Evolutionary conservation across 1,140 invertebrate species (phyloP), one percentile per base, ranked within the genome.

Genomic region (Aphelinus atriplicis): DNA sequence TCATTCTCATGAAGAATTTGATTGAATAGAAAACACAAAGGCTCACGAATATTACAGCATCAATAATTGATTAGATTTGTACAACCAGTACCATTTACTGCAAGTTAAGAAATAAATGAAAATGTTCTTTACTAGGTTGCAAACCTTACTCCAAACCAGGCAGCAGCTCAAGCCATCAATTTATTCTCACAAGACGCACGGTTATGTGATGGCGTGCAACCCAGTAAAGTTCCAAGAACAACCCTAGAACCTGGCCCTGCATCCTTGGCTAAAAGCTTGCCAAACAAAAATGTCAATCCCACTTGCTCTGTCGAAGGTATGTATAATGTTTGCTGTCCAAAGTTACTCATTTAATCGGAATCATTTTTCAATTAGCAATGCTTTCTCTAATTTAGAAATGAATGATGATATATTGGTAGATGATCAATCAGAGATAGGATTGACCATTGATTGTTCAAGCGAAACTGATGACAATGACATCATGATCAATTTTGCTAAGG

Each of bases 111-210:
- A 26, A 26, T 26, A 26, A 26, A 26, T 26, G 26, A 26, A 26
- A 26, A 26, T 26, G 26, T 26, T 26, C 26, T 26, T 26, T 26
- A 26, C 26, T 68, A 94, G 92, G 88, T 92, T 68, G 92, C 90
- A 84, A 92, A 90, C 81, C 88, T 96, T 73, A 92, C 93, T 45
- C 92, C 94, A 78, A 96, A 97, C 90, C 92, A 96, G 88, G 95
- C 96, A 66, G 96, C 96, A 46, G 94, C 94, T 9, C 91, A 94
- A 80, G 96, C 96, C 3, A 92, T 98, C 75, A 92, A 95, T 80
- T 89, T 97, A 62, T 96, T 95, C 83, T 94, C 93, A 57, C 90
- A 94, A 83, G 95, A 96, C 84, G 95, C 95, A 47, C 89, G 91
- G 80, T 89, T 97, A 43, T 97, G 95, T 87, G 94, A 95, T 83